Base-by-base conservation (phyloP, 2,888 invertebrate genomes). In the Lymantria monacha region DNA sequence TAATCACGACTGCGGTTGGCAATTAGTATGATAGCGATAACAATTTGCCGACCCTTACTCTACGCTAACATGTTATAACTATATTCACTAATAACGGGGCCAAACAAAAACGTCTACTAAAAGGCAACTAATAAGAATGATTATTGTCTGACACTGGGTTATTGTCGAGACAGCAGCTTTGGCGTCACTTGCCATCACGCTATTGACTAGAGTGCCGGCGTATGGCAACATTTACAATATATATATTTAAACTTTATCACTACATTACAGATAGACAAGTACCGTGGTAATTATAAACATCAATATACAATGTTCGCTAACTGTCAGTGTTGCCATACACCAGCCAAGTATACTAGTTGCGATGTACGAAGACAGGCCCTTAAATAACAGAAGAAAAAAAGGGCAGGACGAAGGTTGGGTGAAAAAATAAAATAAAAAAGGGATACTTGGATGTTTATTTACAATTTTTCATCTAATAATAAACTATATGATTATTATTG, bases 81-180 rank as follows among this genome's bases (percentile, higher is more conserved):
- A 70, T 64, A 59, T 56, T 63, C 59, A 63, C 70, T 73, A 72
- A 59, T 59, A 67, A 70, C 50, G 49, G 70, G 80, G 76, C 76
- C 73, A 70, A 76, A 74, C 62, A 48, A 77, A 82, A 55, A 75
- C 59, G 64, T 76, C 75, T 78, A 78, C 83, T 79, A 79, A 82
- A 48, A 71, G 73, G 88, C 88, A 89, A 89, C 88, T 76, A 57
- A 88, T 80, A 85, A 74, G 70, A 87, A 87, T 83, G 65, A 87
- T 91, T 91, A 91, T 91, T 91, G 91, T 91, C 91, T 88, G 87
- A 90, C 91, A 91, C 90, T 89, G 87, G 89, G 87, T 91, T 91
- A 91, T 91, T 91, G 91, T 91, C 91, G 76, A 90, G 90, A 91
- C 91, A 91, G 91, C 91, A 91, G 91, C 82, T 87, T 59, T 60